Percentiles rank a stretch among this genome's conserved stretches.
These are phyloP conservation scores for Drosophila merina DNA, from an alignment of 2,888 invertebrate species.

Conservation along the genomic window DNA sequence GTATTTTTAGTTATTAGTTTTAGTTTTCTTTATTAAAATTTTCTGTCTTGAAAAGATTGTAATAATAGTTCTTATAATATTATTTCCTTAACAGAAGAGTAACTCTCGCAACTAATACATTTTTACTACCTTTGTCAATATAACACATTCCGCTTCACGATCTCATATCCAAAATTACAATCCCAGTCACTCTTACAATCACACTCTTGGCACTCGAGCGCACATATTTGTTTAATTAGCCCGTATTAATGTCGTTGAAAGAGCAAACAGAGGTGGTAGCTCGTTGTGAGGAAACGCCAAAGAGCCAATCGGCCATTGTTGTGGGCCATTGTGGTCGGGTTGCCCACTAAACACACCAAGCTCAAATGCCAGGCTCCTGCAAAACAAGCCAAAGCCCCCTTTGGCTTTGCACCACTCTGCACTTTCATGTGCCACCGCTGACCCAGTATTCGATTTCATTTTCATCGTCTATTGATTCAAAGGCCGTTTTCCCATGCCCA, in stretches of 20 bases:
- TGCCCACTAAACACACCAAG: neutral
- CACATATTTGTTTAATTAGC: constrained; percentile 75
- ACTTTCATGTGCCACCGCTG: constrained; percentile 36
- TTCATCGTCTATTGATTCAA: constrained; percentile 52
- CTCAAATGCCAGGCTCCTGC: neutral
- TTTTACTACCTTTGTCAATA: no score
- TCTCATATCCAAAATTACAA: neutral
- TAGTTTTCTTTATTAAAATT: neutral
- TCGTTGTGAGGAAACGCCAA: constrained; percentile 46
- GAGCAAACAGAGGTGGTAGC: constrained; percentile 65
- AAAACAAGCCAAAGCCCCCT: neutral
- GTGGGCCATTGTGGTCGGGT: constrained; percentile 35
- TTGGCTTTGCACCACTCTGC: constrained; percentile 4
- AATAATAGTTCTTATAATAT: neutral
- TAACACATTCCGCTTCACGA: neutral
- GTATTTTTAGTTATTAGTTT: neutral
- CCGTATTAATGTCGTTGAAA: constrained; percentile 70
- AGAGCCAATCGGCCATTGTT: constrained; percentile 58
- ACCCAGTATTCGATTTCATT: constrained; percentile 60
- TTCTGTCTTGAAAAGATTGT: neutral
- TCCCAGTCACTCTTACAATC: neutral
- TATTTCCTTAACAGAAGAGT: no score
- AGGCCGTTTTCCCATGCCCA: constrained; percentile 31
- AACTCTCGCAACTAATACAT: no score
- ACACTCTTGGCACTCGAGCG: neutral